These are phyloP conservation scores for Syrphus vitripennis DNA, from an alignment of 2,888 invertebrate species.

Conservation along the genomic window DNA sequence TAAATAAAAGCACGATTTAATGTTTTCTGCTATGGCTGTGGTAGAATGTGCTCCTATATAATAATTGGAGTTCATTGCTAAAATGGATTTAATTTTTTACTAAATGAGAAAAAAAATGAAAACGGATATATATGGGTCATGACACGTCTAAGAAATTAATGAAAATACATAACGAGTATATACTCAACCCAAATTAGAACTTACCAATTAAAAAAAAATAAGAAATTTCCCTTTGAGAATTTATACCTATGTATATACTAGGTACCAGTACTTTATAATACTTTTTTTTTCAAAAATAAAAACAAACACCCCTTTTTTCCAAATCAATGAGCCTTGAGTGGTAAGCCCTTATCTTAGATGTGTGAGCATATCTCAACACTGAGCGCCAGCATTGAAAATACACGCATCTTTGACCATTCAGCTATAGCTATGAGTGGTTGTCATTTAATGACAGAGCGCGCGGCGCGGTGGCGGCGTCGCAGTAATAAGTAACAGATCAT, in stretches of 20 bases:
- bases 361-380: not conserved
- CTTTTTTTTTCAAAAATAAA: not conserved
- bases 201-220: not conserved
- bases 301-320: conserved; percentile 6
- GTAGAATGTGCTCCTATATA: not conserved
- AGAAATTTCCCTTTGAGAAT: not conserved
- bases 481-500: conserved; percentile 49
- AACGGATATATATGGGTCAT: conserved; percentile 32
- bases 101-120: conserved; percentile 12
- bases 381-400: not conserved
- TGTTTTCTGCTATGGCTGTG: not conserved
- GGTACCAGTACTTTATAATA: not conserved
- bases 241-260: not conserved
- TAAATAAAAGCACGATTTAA: not conserved
- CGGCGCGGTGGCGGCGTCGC: too few species aligned
- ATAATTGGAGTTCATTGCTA: conserved; percentile 27
- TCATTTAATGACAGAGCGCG: too few species aligned
- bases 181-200: not conserved
- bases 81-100: conserved; percentile 9
- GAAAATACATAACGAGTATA: not conserved
- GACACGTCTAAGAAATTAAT: not conserved
- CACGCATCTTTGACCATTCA: conserved; percentile 33
- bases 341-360: not conserved
- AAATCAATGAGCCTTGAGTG: not conserved
- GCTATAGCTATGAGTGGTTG: conserved; percentile 26